These are phyloP conservation scores for Paratrypauchen microcephalus DNA, from an alignment of 2,797 vertebrate species.

Conservation along the genomic window DNA sequence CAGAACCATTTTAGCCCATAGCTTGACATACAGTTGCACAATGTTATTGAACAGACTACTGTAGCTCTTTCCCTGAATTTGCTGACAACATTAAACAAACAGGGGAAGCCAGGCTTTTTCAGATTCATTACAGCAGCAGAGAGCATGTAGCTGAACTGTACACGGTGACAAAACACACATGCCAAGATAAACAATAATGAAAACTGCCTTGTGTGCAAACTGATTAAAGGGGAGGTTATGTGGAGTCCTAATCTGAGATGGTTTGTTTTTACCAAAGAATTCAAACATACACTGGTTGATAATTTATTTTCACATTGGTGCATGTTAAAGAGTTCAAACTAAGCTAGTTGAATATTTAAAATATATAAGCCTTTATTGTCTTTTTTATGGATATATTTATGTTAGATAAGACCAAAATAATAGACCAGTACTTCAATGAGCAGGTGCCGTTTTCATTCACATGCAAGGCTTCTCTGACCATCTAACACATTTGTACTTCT, in stretches of 20 bases:
- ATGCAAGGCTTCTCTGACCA: neutral
- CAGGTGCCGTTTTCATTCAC: neutral
- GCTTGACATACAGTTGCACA: neutral
- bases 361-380: no score
- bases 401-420: neutral
- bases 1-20: neutral
- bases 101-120: neutral
- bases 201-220: neutral
- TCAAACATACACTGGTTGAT: neutral
- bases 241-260: neutral
- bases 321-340: neutral
- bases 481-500: neutral
- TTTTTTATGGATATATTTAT: no score
- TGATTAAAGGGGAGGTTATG: neutral
- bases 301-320: neutral
- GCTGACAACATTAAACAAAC: slow-evolving; percentile 11
- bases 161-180: neutral
- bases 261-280: neutral
- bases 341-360: neutral
- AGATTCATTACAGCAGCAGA: slow-evolving; percentile 3
- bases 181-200: neutral
- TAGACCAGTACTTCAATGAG: neutral
- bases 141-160: neutral
- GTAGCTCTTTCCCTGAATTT: slow-evolving; percentile 3
- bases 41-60: neutral